Conservation (phyloP, 2,113 vertebrate genomes). For the Rhodinocichla rosea region DNA sequence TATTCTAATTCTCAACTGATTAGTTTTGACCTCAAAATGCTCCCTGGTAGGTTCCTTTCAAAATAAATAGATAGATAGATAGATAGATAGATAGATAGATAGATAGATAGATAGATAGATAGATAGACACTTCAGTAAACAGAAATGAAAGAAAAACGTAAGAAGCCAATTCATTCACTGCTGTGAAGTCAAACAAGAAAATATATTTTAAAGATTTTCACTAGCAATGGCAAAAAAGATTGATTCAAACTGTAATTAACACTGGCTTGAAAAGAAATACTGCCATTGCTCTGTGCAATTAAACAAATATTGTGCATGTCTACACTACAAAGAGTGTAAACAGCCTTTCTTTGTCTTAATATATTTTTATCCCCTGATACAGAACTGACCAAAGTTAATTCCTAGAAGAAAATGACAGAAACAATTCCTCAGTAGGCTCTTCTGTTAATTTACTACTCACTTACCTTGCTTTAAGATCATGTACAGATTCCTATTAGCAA, state of each 20-base stretch:
- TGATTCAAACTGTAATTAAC: conserved; percentile 8
- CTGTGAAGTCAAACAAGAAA: not conserved
- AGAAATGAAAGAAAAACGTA: not conserved
- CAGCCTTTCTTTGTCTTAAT: not conserved
- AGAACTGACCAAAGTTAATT: not conserved
- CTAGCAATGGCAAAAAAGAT: not conserved
- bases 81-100: not conserved
- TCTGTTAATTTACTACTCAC: not conserved
- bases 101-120: not conserved
- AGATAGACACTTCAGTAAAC: not conserved
- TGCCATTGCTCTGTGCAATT: not conserved
- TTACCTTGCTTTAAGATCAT: not conserved
- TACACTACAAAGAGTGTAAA: not conserved
- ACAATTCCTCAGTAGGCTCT: not conserved
- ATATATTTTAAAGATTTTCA: not conserved
- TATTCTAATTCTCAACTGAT: too few species aligned
- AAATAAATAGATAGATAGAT: too few species aligned
- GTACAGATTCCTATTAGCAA: not conserved
- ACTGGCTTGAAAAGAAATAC: not conserved
- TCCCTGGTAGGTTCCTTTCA: too few species aligned
- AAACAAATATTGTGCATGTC: not conserved
- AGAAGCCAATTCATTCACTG: not conserved
- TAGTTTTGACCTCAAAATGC: too few species aligned
- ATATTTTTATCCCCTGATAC: not conserved
- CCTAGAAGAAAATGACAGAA: not conserved